Conservation (phyloP, 2,113 vertebrate genomes). For the Chelonoidis abingdonii region DNA sequence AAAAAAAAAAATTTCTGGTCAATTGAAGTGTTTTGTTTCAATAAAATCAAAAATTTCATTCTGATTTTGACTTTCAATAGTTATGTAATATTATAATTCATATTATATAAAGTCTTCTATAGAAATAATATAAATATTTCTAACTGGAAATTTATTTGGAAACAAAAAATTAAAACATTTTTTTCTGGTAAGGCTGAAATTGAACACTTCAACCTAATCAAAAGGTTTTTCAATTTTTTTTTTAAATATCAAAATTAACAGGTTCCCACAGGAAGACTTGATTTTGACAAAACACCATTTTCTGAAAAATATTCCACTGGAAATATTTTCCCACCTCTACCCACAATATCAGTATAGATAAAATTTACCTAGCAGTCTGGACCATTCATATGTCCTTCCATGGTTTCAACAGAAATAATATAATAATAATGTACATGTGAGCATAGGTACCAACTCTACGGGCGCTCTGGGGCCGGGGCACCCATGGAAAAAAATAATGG, state of each 20-base stretch:
- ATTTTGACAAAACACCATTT: not conserved
- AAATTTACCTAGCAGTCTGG: not conserved
- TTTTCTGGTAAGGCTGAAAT: not conserved
- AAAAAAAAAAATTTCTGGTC: not conserved
- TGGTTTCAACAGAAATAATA: not conserved
- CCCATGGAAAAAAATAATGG: too few relatives aligned
- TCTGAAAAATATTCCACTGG: not conserved
- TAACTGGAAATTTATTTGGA: not conserved
- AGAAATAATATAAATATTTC: not conserved
- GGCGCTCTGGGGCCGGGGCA: too few relatives aligned
- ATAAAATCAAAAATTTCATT: not conserved
- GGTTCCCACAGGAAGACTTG: not conserved
- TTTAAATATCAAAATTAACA: not conserved
- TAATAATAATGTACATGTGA: not conserved
- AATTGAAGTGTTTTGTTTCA: not conserved
- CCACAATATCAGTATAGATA: not conserved
- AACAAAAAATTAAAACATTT: not conserved
- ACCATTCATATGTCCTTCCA: not conserved
- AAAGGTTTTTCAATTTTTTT: not conserved
- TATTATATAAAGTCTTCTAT: too few relatives aligned
- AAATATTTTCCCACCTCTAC: not conserved
- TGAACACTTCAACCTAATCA: not conserved
- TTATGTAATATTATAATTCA: not conserved
- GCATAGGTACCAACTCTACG: too few relatives aligned
- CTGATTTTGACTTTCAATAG: not conserved